A percentile compares a stretch with the other conserved stretches of the same genome.
Evolutionary conservation across 2,797 vertebrate genomes (phyloP).

Genomic region (Oophaga sylvatica): DNA sequence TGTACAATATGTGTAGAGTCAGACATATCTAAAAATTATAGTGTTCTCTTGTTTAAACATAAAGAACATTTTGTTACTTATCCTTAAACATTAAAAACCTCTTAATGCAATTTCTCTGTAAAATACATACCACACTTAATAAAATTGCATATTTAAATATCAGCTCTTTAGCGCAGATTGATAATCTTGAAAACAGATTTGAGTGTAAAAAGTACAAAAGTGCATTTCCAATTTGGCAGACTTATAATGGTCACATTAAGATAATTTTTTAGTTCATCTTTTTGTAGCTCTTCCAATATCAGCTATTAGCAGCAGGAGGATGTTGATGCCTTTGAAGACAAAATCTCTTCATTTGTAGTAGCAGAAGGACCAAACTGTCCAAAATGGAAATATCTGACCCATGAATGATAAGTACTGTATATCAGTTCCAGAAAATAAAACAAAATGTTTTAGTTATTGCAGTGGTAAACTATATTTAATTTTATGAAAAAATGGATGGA

Average conservation of each 20-base stretch:
- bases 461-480: background rate
- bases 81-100: background rate
- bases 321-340: constrained; percentile 57
- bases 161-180: constrained; percentile 46
- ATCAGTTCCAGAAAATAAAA: constrained; percentile 5
- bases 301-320: constrained; percentile 59
- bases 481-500: background rate
- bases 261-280: constrained; percentile 58
- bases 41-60: too few species aligned
- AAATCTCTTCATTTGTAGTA: constrained; percentile 45
- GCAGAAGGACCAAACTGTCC: constrained; percentile 46
- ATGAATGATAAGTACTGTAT: background rate
- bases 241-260: constrained; percentile 50
- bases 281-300: constrained; percentile 49
- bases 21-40: too few species aligned
- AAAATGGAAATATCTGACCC: constrained; percentile 56
- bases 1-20: too few species aligned
- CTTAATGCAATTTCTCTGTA: background rate
- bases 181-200: constrained; percentile 54
- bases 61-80: too few species aligned
- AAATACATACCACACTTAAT: background rate
- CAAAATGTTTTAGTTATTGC: constrained; percentile 8
- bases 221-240: constrained; percentile 58
- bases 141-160: background rate
- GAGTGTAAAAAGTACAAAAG: constrained; percentile 37